Conservation (phyloP, 2,888 invertebrate species). For the Caenorhabditis japonica region DNA sequence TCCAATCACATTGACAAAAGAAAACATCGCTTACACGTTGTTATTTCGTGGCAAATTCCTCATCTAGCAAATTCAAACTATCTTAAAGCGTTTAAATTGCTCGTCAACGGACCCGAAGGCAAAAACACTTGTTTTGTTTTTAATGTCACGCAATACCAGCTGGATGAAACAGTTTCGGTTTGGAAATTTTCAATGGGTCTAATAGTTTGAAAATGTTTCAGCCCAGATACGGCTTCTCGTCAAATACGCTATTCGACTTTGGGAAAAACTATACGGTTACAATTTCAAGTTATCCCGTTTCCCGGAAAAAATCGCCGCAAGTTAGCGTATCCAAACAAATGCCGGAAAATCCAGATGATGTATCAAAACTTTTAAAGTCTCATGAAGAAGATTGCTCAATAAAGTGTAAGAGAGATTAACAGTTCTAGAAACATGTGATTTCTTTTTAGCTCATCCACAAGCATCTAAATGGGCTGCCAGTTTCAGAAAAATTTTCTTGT, state of each 20-base stretch:
- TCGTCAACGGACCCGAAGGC: constrained; percentile 65
- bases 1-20: constrained; percentile 44
- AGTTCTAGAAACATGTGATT: not conserved
- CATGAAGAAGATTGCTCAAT: constrained; percentile 18
- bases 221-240: constrained; percentile 75
- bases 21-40: constrained; percentile 71
- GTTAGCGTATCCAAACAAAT: constrained; percentile 64
- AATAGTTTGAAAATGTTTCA: constrained; percentile 50
- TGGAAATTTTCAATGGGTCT: not conserved
- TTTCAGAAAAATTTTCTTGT: constrained; percentile 71
- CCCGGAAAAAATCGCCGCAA: constrained; percentile 38
- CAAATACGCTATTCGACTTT: constrained; percentile 71
- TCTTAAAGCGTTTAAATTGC: constrained; percentile 70
- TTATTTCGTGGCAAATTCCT: constrained; percentile 76
- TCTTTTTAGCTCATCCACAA: constrained; percentile 67
- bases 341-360: constrained; percentile 70
- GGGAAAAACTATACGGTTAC: constrained; percentile 65
- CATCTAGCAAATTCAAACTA: constrained; percentile 22
- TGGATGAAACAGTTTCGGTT: constrained; percentile 44
- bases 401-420: constrained; percentile 12
- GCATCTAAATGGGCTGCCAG: constrained; percentile 77
- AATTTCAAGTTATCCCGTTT: constrained; percentile 63
- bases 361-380: constrained; percentile 19
- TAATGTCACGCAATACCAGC: constrained; percentile 69
- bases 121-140: constrained; percentile 71